Evolutionary conservation across 2,888 invertebrate genomes (phyloP).

Genomic region (Autographa gamma): DNA sequence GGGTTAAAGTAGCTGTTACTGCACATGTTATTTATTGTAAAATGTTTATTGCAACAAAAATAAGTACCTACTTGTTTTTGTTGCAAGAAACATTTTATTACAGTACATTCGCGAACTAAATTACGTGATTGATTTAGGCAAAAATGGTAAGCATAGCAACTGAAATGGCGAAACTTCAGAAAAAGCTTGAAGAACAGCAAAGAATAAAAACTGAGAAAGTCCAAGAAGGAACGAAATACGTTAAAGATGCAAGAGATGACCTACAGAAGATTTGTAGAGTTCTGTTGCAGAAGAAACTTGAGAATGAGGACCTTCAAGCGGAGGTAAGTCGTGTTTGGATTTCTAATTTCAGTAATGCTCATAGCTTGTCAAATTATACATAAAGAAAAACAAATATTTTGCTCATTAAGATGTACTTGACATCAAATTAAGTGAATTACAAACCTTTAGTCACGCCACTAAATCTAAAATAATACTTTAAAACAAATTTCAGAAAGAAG

Average conservation of each 20-base stretch:
- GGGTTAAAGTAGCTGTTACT: too few species aligned
- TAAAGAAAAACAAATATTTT: too few species aligned
- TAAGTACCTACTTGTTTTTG: too few species aligned
- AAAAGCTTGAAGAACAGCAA: constrained; percentile 62
- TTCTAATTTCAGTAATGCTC: too few species aligned
- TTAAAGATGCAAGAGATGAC: constrained; percentile 78
- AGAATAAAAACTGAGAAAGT: constrained; percentile 70
- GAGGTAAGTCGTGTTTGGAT: constrained; percentile 66
- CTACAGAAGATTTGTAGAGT: constrained; percentile 75
- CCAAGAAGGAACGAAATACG: constrained; percentile 68
- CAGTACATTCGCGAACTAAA: too few species aligned
- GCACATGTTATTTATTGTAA: too few species aligned
- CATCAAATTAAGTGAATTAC: not conserved
- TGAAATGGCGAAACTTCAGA: constrained; percentile 64
- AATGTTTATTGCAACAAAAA: too few species aligned
- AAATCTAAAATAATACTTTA: not conserved
- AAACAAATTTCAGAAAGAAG: constrained; percentile 71
- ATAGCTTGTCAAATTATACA: too few species aligned
- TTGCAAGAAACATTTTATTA: too few species aligned
- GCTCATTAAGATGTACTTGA: too few species aligned
- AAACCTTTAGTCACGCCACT: not conserved
- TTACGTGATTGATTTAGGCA: constrained; percentile 57
- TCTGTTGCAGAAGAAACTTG: constrained; percentile 77
- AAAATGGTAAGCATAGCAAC: constrained; percentile 61
- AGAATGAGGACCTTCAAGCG: constrained; percentile 77